phyloP scores from a whole-genome alignment of 2,888 invertebrate genomes.

The Endotricha flammealis region DNA sequence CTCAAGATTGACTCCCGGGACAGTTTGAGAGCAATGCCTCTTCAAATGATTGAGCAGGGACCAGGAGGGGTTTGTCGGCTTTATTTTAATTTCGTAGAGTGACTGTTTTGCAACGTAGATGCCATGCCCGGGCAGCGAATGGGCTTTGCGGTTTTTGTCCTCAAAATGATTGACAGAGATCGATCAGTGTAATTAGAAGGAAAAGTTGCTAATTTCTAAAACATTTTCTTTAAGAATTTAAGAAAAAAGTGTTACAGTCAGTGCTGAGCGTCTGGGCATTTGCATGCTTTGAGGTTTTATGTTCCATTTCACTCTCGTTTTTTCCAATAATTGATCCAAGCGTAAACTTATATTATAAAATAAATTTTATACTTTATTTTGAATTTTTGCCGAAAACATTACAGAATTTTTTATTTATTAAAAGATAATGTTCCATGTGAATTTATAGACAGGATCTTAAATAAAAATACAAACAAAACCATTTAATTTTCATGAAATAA shows the following conservation, averaged over 20 bases:
- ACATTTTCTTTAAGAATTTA: conserved; percentile 1
- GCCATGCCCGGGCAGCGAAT: conserved; percentile 45
- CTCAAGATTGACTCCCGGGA: conserved; percentile 55
- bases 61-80: conserved; percentile 64
- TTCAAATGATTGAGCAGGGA: conserved; percentile 76
- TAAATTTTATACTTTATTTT: too few relatives aligned
- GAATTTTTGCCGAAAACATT: too few relatives aligned
- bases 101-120: conserved; percentile 69
- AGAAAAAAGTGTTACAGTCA: background rate
- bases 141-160: conserved; percentile 40
- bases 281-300: conserved; percentile 17
- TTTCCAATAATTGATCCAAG: too few relatives aligned
- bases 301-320: conserved; percentile 7
- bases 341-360: too few relatives aligned
- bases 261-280: conserved; percentile 1
- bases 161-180: conserved; percentile 34
- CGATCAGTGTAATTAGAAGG: background rate
- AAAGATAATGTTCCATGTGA: too few relatives aligned
- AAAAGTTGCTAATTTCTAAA: conserved; percentile 2
- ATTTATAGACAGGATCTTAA: too few relatives aligned
- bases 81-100: conserved; percentile 76
- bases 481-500: too few relatives aligned
- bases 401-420: too few relatives aligned
- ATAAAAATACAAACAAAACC: too few relatives aligned
- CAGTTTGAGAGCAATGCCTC: conserved; percentile 59